A percentile compares a stretch with the other conserved stretches of the same genome.
Evolutionary conservation across 2,888 invertebrate genomes (phyloP).

Genomic region (Junonia oenone): DNA sequence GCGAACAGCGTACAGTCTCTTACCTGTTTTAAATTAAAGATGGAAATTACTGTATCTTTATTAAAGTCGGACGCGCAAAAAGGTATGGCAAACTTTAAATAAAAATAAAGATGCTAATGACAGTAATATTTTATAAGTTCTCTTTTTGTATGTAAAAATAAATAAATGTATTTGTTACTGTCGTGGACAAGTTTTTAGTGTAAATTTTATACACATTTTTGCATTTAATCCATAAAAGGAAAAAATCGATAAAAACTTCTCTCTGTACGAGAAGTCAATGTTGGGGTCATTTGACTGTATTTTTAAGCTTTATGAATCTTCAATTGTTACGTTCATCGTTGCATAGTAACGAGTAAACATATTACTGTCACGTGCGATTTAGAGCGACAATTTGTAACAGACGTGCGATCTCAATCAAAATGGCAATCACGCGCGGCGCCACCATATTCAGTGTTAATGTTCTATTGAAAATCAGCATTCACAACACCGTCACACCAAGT

Average conservation of each 20-base stretch:
- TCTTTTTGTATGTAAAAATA: not conserved
- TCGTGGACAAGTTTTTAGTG: not conserved
- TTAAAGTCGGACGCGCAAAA: conserved; percentile 40
- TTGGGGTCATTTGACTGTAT: not conserved
- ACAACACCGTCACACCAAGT: conserved; percentile 10
- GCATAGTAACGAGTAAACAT: conserved; percentile 30
- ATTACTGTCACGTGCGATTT: conserved; percentile 65
- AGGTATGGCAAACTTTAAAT: conserved; percentile 9
- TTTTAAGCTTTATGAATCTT: not conserved
- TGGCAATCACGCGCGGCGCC: conserved; percentile 68
- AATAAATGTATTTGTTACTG: not conserved
- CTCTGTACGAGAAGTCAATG: not conserved
- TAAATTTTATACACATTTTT: not conserved
- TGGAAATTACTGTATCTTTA: conserved; percentile 64
- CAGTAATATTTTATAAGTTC: not conserved
- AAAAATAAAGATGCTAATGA: not conserved
- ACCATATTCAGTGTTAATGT: conserved; percentile 63
- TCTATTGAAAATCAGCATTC: conserved; percentile 63
- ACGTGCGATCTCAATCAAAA: conserved; percentile 66
- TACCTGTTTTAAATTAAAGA: conserved; percentile 66
- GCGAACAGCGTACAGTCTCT: conserved; percentile 48
- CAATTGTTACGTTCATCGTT: conserved; percentile 5
- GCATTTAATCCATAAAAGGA: not conserved
- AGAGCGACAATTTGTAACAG: conserved; percentile 70
- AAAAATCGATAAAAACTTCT: not conserved